Percentiles rank a stretch among this genome's conserved stretches.
phyloP scores from a whole-genome alignment of 2,797 vertebrate genomes.

The Pangasius larnaudii region DNA sequence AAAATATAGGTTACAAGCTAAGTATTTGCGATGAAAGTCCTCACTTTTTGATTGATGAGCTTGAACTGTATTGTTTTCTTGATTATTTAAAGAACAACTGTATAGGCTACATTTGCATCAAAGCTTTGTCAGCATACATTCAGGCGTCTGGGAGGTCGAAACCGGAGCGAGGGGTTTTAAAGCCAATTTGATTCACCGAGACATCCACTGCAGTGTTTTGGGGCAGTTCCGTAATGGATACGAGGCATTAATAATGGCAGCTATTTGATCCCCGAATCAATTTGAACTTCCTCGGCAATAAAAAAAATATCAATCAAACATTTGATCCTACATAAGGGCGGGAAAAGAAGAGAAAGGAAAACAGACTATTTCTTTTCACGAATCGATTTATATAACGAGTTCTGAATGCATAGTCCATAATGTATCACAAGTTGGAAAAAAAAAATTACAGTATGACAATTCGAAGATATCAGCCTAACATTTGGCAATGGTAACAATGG shows the following conservation, averaged over 20 bases:
- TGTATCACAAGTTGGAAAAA: conserved; percentile 32
- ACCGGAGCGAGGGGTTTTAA: conserved; percentile 48
- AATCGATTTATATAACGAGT: conserved; percentile 56
- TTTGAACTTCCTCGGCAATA: conserved; percentile 64
- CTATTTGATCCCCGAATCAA: conserved; percentile 64
- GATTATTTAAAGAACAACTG: conserved; percentile 20
- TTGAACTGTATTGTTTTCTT: conserved; percentile 19
- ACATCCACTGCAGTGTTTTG: conserved; percentile 52
- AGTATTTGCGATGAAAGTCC: background rate
- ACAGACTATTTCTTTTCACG: conserved; percentile 61
- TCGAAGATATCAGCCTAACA: conserved; percentile 27
- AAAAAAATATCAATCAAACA: conserved; percentile 68
- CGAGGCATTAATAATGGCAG: conserved; percentile 68
- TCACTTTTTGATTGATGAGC: background rate
- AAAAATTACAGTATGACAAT: conserved; percentile 30
- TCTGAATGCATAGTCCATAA: conserved; percentile 38
- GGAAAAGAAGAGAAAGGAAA: conserved; percentile 57
- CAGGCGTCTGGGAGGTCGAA: conserved; percentile 52
- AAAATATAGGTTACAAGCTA: conserved; percentile 14
- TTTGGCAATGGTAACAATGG: conserved; percentile 4
- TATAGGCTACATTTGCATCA: conserved; percentile 23
- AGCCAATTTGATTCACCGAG: conserved; percentile 56
- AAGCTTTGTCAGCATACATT: conserved; percentile 38
- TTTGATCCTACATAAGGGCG: conserved; percentile 68
- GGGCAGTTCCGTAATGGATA: conserved; percentile 71